phyloP scores from a whole-genome alignment of 2,888 invertebrate genomes.

The Nemotelus nigrinus region DNA sequence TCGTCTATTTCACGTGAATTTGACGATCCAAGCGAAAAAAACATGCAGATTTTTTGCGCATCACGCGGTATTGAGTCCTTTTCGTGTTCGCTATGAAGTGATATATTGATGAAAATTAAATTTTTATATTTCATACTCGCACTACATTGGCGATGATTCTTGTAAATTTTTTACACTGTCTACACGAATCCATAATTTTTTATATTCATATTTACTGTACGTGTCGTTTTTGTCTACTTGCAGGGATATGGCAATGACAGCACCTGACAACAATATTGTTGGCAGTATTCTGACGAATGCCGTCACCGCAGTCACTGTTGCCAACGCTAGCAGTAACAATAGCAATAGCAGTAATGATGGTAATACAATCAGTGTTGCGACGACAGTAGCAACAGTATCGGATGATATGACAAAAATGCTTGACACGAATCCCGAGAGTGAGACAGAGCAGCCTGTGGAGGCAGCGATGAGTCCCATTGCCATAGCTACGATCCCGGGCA shows the following conservation, averaged over 20 bases:
- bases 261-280: constrained; percentile 21
- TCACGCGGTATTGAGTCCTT: too few relatives aligned
- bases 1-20: too few relatives aligned
- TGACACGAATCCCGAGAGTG: neutral
- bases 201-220: too few relatives aligned
- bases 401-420: constrained; percentile 13
- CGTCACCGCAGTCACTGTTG: neutral
- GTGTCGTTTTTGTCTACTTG: neutral
- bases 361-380: constrained; percentile 2
- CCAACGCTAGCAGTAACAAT: constrained; percentile 13
- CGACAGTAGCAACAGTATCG: neutral
- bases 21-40: too few relatives aligned
- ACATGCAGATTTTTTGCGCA: too few relatives aligned
- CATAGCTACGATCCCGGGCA: neutral
- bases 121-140: constrained; percentile 43
- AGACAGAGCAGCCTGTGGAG: neutral
- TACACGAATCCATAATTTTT: too few relatives aligned
- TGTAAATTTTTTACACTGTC: neutral
- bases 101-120: constrained; percentile 51
- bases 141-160: neutral
- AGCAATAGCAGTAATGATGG: constrained; percentile 24
- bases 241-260: constrained; percentile 45
- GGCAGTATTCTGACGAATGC: constrained; percentile 7
- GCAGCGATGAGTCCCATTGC: neutral
- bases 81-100: constrained; percentile 44